A percentile compares a stretch with the other conserved stretches of the same genome.
Conservation (phyloP, 2,888 invertebrate species). For the Cheilosia impressa region DNA sequence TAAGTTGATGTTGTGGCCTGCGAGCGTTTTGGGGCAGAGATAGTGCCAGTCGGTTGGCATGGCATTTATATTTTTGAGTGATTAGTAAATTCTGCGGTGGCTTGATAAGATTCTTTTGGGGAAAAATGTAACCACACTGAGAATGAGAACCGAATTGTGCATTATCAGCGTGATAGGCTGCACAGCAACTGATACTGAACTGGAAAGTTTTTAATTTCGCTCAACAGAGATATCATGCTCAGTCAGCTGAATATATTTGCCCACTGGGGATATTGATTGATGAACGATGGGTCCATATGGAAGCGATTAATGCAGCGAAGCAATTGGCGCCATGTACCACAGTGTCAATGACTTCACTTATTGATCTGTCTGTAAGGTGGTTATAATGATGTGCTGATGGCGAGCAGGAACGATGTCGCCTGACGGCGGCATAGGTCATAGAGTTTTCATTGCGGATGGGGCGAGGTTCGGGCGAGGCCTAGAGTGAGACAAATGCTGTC, state of each 20-base stretch:
- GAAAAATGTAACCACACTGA: constrained; percentile 21
- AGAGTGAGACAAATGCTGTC: too few species aligned
- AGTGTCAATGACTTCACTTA: neutral
- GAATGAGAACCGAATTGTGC: constrained; percentile 17
- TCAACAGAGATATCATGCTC: too few species aligned
- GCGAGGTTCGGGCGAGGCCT: too few species aligned
- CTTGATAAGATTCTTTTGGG: neutral
- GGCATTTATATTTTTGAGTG: neutral
- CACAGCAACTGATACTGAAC: constrained; percentile 9
- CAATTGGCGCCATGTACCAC: neutral
- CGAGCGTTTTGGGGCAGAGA: neutral
- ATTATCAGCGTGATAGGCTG: constrained; percentile 18
- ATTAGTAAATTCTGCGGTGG: constrained; percentile 24
- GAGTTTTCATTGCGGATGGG: too few species aligned
- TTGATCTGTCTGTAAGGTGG: too few species aligned
- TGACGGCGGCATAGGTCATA: too few species aligned
- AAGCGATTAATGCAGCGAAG: neutral
- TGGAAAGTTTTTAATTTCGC: neutral
- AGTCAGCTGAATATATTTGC: too few species aligned
- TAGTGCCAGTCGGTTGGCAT: neutral
- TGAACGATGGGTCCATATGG: neutral
- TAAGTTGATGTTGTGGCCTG: neutral
- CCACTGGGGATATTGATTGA: too few species aligned
- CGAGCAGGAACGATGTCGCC: neutral
- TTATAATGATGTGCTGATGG: too few species aligned